Evolutionary conservation across 2,797 vertebrate genomes (phyloP), one percentile per base, ranked within the genome.

Genomic region (Sphenopsis melanotis): DNA sequence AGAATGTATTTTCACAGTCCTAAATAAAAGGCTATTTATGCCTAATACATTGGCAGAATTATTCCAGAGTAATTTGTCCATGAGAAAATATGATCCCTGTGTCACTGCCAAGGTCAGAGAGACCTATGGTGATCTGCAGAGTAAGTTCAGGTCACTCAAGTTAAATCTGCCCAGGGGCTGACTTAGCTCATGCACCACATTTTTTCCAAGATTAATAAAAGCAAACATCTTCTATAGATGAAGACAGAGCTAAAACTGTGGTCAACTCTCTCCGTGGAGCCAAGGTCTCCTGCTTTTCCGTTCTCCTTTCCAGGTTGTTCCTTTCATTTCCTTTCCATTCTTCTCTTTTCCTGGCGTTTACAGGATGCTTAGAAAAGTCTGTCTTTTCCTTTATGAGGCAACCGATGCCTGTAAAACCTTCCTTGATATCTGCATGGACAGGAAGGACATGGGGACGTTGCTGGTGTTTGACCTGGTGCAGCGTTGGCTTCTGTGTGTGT

Each of bases 41-140:
- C 87, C 87, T 95, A 87, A 91, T 93, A 95, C 82, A 83, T 96
- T 96, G 94, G 92, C 94, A 94, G 93, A 94, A 95, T 94, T 96
- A 94, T 96, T 94, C 64, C 86, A 82, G 63, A 94, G 90, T 81
- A 96, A 75, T 94, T 96, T 69, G 89, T 89, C 95, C 88, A 87
- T 22, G 29, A 89, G 96, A 96, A 97, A 97, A 96, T 96, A 90
- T 56, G 85, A 91, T 95, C 94, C 80, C 53, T 95, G 61, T 82
- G 85, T 93, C 83, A 87, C 65, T 95, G 93, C 93, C 92, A 97
- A 94, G 90, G 95, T 96, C 96, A 96, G 71, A 72, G 89, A 96
- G 91, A 96, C 88, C 90, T 86, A 59, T 83, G 92, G 93, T 87
- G 76, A 92, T 95, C 93, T 83, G 79, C 79, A 74, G 83, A 89